Conservation (phyloP, 2,888 invertebrate genomes). For the Stenoptilia bipunctidactyla region DNA sequence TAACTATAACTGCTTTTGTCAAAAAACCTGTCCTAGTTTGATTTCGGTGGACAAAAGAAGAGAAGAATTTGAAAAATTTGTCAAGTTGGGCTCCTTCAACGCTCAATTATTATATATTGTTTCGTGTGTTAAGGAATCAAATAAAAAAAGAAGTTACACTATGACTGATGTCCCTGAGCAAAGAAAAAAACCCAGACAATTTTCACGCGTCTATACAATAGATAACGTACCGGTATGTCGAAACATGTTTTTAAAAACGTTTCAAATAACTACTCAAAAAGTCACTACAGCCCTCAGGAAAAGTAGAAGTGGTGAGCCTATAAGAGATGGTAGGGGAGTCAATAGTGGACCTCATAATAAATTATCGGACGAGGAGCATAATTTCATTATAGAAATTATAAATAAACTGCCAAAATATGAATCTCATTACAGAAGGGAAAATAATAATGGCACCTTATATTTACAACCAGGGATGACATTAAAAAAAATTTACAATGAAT, state of each 20-base stretch:
- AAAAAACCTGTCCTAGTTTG: constrained; percentile 4
- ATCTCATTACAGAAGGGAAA: constrained; percentile 10
- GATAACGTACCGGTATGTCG: constrained; percentile 1
- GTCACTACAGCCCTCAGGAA: constrained; percentile 1
- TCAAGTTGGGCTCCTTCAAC: constrained; percentile 13
- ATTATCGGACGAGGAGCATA: neutral
- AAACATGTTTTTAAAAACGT: constrained; percentile 5
- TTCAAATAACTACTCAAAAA: constrained; percentile 6
- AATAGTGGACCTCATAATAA: constrained; percentile 1
- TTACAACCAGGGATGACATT: constrained; percentile 10
- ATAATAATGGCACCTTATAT: constrained; percentile 8
- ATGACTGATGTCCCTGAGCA: neutral
- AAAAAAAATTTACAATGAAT: constrained; percentile 1
- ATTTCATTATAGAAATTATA: constrained; percentile 4
- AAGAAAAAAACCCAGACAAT: constrained; percentile 5
- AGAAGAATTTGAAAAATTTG: constrained; percentile 12
- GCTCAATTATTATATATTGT: constrained; percentile 12
- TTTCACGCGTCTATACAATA: constrained; percentile 2
- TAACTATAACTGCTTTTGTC: constrained; percentile 8
- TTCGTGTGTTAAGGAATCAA: constrained; percentile 8
- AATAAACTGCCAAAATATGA: constrained; percentile 11
- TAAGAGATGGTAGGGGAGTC: constrained; percentile 2
- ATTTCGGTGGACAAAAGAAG: constrained; percentile 11
- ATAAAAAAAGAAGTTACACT: constrained; percentile 3
- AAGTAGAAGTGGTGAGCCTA: neutral